These are phyloP conservation scores for Zaprionus africanus DNA, from an alignment of 1,140 invertebrate species.

Conservation along the genomic window DNA sequence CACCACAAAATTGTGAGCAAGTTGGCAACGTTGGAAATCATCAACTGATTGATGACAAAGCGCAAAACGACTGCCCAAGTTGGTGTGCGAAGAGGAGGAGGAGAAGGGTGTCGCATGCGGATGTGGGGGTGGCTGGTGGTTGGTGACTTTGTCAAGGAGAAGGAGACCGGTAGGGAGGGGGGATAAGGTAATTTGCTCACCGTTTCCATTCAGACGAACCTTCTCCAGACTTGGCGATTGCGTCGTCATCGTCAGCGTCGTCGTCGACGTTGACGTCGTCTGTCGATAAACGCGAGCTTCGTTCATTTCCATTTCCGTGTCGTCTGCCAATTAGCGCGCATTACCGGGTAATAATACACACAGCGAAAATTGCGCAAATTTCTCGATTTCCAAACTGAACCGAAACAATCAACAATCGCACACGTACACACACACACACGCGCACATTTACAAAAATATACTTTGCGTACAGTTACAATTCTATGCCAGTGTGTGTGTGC, in stretches of 20 bases:
- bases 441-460: not conserved
- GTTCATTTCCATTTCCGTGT: constrained; percentile 74
- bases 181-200: constrained; percentile 52
- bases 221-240: constrained; percentile 49
- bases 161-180: not conserved
- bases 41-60: constrained; percentile 71
- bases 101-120: not conserved
- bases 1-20: constrained; percentile 37
- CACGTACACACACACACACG: constrained; percentile 29
- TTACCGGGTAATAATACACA: constrained; percentile 61
- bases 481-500: not conserved
- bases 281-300: constrained; percentile 51
- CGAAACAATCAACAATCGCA: constrained; percentile 37
- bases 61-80: constrained; percentile 1
- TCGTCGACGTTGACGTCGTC: constrained; percentile 26
- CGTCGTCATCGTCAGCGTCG: constrained; percentile 24
- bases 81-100: not conserved
- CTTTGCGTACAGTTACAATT: not conserved
- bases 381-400: constrained; percentile 54
- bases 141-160: not conserved
- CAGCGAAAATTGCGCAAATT: constrained; percentile 52
- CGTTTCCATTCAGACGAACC: constrained; percentile 50
- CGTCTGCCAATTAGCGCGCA: constrained; percentile 68
- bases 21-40: constrained; percentile 59
- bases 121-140: not conserved